These are phyloP conservation scores for Pseudorectes ferrugineus DNA, from an alignment of 2,113 vertebrate species.

Conservation along the genomic window DNA sequence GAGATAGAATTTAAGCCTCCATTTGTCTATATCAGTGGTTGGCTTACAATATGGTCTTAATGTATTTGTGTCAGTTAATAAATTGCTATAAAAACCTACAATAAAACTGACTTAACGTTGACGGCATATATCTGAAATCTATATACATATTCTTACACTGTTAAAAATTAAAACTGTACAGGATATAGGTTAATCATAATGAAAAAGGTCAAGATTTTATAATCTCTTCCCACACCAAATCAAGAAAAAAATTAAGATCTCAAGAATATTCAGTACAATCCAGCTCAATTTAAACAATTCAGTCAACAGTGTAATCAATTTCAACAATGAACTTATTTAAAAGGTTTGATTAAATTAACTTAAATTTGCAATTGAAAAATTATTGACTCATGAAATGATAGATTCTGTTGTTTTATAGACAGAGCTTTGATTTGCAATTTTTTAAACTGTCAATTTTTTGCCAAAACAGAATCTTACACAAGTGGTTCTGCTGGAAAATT, in stretches of 20 bases:
- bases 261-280: not conserved
- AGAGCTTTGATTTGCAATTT: not conserved
- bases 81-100: not conserved
- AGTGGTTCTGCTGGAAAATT: not conserved
- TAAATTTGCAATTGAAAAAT: not conserved
- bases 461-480: not conserved
- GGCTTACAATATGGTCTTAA: constrained; percentile 25
- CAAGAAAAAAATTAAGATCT: not conserved
- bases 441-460: not conserved
- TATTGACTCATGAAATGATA: not conserved
- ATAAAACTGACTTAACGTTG: constrained; percentile 5
- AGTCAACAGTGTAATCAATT: not conserved
- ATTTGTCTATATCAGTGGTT: constrained; percentile 19
- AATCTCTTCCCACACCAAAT: not conserved
- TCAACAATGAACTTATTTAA: not conserved
- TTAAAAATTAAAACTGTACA: constrained; percentile 18
- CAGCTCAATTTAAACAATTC: not conserved
- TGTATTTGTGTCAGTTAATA: constrained; percentile 42
- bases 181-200: not conserved
- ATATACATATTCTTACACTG: not conserved
- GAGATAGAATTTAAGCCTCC: constrained; percentile 3
- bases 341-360: not conserved
- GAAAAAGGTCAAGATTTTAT: not conserved
- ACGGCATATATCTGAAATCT: constrained; percentile 3
- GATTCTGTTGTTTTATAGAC: not conserved